phyloP scores from a whole-genome alignment of 1,140 invertebrate genomes.

The Drosophila yakuba region DNA sequence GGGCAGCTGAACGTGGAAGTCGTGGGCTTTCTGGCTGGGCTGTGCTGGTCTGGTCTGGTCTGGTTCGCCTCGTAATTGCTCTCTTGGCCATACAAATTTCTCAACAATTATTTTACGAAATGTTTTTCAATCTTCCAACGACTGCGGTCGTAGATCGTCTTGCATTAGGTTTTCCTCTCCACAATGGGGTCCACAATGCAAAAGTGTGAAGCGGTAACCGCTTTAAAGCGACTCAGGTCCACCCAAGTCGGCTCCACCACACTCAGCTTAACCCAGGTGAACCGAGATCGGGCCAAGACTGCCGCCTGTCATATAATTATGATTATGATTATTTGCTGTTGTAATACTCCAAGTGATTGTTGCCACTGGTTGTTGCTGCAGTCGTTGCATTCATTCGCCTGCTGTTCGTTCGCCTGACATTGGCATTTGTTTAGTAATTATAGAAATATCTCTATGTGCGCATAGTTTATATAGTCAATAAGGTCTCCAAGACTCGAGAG shows the following conservation, averaged over 20 bases:
- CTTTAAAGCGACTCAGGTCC: conserved; percentile 47
- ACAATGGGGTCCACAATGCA: conserved; percentile 17
- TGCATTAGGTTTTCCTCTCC: conserved; percentile 57
- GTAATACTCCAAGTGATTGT: conserved; percentile 46
- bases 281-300: conserved; percentile 39
- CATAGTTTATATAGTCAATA: conserved; percentile 62
- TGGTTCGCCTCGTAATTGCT: conserved; percentile 47
- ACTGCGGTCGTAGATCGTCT: conserved; percentile 24
- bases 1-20: conserved; percentile 6
- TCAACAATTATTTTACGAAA: conserved; percentile 81
- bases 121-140: conserved; percentile 68
- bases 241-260: neutral
- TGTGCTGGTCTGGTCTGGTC: conserved; percentile 24
- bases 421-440: conserved; percentile 76
- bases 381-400: conserved; percentile 29
- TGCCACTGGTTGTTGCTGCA: conserved; percentile 20
- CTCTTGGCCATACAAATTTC: conserved; percentile 70
- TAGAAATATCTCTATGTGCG: conserved; percentile 61
- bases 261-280: conserved; percentile 11
- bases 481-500: conserved; percentile 47
- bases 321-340: conserved; percentile 66
- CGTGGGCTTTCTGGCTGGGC: conserved; percentile 32
- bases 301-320: conserved; percentile 60
- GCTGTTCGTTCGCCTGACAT: conserved; percentile 52
- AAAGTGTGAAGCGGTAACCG: conserved; percentile 70